Base-by-base conservation (phyloP, 2,888 invertebrate species). In the Heteromyza rotundicornis region DNA sequence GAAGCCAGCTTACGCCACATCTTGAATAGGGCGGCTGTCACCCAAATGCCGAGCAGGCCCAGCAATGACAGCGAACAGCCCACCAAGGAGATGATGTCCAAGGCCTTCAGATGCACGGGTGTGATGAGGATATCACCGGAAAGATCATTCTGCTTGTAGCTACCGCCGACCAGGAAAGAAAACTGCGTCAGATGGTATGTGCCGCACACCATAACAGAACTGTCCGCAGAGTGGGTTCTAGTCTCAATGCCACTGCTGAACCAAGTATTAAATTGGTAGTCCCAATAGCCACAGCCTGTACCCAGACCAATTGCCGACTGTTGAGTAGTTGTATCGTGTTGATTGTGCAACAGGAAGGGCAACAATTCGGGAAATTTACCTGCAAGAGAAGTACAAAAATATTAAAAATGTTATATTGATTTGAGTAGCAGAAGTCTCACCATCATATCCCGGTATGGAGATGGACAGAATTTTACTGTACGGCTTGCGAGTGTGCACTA, bases 101-200 rank as follows among this genome's bases (percentile, higher is more conserved):
- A 79, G 12, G 85, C 84, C 56, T 76, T 77, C 3, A 78, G 76
- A 68, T 88, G 86, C 0, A 75, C 32, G 0, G 78, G 75, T 0
- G 76, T 79, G 19, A 82, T 71, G 1, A 81, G 68, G 0, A 81
- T 69, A 16, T 74, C 73, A 19, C 78, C 72, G 1, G 73, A 73
- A 5, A 73, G 67, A 14, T 75, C 70, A 10, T 70, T 72, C 56
- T 80, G 75, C 3, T 70, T 64, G 32, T 72, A 77, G 35, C 74
- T 76, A 8, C 78, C 81, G 5, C 80, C 80, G 64, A 81, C 79
- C 57, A 89, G 78, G 69, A 87, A 87, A 0, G 88, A 86, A 66
- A 89, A 89, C 76, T 87, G 87, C 14, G 89, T 89, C 62, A 89
- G 81, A 71, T 89, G 89, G 62, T 85, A 84, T 56, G 88, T 86